phyloP scores from a whole-genome alignment of 2,113 vertebrate species.

The Mastomys coucha region DNA sequence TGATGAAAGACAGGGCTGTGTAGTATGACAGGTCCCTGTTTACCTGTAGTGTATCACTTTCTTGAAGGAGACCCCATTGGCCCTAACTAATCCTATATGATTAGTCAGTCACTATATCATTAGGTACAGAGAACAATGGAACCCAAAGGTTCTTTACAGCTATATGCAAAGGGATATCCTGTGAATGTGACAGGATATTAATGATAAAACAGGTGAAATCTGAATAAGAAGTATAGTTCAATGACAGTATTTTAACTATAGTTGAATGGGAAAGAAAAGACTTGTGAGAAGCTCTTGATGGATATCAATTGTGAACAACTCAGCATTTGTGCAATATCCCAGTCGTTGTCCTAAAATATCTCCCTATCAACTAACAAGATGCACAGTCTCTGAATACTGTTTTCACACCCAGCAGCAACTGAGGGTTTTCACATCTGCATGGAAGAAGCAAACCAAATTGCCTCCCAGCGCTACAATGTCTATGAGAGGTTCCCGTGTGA shows the following conservation, averaged over 20 bases:
- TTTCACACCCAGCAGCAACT: background rate
- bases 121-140: background rate
- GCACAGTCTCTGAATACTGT: background rate
- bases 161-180: background rate
- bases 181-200: background rate
- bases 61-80: background rate
- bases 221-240: background rate
- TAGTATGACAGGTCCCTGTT: fast-evolving
- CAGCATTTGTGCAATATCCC: background rate
- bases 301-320: background rate
- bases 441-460: background rate
- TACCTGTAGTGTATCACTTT: background rate
- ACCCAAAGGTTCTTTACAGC: background rate
- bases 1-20: background rate
- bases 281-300: background rate
- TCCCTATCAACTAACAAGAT: background rate
- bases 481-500: background rate
- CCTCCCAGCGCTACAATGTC: background rate
- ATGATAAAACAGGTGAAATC: background rate
- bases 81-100: background rate
- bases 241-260: background rate
- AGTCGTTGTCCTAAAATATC: background rate
- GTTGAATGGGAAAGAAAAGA: background rate
- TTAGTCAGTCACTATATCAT: background rate
- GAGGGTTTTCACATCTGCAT: background rate